Conservation (phyloP, 2,888 invertebrate genomes). For the Flabesymbios commensalis region DNA sequence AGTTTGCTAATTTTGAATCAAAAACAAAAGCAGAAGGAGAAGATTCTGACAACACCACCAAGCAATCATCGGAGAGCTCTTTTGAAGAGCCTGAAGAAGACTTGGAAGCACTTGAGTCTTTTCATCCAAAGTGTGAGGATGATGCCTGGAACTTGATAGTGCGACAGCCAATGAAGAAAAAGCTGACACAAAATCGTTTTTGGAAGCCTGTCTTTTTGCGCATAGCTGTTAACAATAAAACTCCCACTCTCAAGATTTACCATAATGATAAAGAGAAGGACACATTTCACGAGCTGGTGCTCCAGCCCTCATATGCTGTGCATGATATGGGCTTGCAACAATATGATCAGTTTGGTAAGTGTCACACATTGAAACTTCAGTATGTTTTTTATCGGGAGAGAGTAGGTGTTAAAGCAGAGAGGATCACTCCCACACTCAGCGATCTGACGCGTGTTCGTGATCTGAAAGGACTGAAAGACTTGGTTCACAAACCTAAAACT, state of each 20-base stretch:
- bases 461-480: slow-evolving; percentile 43
- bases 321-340: slow-evolving; percentile 80
- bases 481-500: slow-evolving; percentile 60
- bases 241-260: slow-evolving; percentile 76
- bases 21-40: background rate
- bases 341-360: slow-evolving; percentile 98
- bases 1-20: slow-evolving; percentile 54
- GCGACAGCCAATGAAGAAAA: slow-evolving; percentile 69
- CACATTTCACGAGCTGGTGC: slow-evolving; percentile 84
- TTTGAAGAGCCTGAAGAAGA: slow-evolving; percentile 40
- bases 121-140: slow-evolving; percentile 77
- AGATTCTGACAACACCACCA: slow-evolving; percentile 19
- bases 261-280: slow-evolving; percentile 83
- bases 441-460: slow-evolving; percentile 36
- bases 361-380: slow-evolving; percentile 96
- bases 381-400: slow-evolving; percentile 98
- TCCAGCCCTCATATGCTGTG: slow-evolving; percentile 86
- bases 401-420: slow-evolving; percentile 70
- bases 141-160: slow-evolving; percentile 97
- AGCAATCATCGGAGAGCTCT: slow-evolving; percentile 26
- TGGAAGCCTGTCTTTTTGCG: slow-evolving; percentile 97
- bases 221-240: slow-evolving; percentile 75
- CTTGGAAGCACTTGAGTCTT: slow-evolving; percentile 86
- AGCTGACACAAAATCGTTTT: slow-evolving; percentile 68
- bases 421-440: slow-evolving; percentile 50